These are phyloP conservation scores for Megaustenia siamemsis DNA, from an alignment of 2,888 invertebrate species.

Conservation along the genomic window DNA sequence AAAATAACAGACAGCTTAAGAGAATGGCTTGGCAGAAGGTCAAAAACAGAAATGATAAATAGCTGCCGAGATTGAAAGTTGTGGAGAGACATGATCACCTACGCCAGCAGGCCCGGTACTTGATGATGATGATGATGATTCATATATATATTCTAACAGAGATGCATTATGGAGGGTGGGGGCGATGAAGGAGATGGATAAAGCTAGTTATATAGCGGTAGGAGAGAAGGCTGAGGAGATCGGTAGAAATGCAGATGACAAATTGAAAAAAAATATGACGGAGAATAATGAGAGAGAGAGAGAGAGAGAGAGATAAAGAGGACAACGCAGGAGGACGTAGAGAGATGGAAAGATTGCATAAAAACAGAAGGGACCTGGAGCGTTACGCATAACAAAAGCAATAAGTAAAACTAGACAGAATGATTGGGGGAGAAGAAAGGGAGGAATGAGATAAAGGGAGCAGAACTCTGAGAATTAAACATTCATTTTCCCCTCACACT, in stretches of 20 bases:
- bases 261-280: slow-evolving; percentile 7
- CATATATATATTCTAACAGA: no score
- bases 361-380: not conserved
- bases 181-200: not conserved
- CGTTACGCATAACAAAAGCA: no score
- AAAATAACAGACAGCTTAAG: no score
- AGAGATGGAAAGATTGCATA: slow-evolving; percentile 6
- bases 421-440: not conserved
- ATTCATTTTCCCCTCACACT: no score
- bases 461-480: not conserved
- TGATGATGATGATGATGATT: no score
- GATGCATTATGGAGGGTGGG: not conserved
- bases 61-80: no score
- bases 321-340: not conserved
- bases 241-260: not conserved
- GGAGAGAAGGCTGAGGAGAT: not conserved
- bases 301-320: not conserved
- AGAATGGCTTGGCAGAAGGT: no score
- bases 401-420: no score
- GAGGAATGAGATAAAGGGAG: slow-evolving; percentile 10
- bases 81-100: no score
- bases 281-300: slow-evolving; percentile 18
- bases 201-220: not conserved
- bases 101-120: no score
- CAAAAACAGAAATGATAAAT: no score